phyloP scores from a whole-genome alignment of 2,113 vertebrate genomes.

The Tyrannus savana region DNA sequence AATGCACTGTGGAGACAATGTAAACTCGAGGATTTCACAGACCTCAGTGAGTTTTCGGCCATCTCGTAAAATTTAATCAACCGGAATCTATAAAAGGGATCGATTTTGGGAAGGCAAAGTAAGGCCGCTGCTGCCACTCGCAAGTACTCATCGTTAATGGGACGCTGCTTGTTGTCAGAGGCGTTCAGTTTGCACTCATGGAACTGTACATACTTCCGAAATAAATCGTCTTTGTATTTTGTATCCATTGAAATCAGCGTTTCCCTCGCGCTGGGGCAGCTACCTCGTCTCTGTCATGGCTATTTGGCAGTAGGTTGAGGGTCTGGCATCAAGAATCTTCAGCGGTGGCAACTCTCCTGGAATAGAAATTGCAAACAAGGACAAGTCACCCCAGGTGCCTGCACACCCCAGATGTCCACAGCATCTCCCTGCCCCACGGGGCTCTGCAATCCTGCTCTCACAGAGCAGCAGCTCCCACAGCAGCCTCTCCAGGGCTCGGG shows the following conservation, averaged over 20 bases:
- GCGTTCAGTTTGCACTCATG: conserved; percentile 87
- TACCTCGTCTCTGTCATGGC: conserved; percentile 77
- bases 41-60: conserved; percentile 87
- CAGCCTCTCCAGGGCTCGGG: background rate
- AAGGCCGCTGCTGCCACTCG: conserved; percentile 90
- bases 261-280: conserved; percentile 47
- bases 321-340: background rate
- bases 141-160: conserved; percentile 82
- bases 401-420: background rate
- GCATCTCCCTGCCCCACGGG: background rate
- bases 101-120: conserved; percentile 90
- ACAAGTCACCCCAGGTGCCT: background rate
- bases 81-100: conserved; percentile 91
- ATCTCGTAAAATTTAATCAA: conserved; percentile 93
- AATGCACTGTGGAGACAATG: conserved; percentile 87
- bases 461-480: background rate
- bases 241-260: conserved; percentile 89
- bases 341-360: background rate
- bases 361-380: conserved; percentile 11
- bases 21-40: conserved; percentile 85
- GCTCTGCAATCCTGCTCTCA: background rate
- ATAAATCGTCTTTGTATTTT: conserved; percentile 96
- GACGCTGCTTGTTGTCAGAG: conserved; percentile 75
- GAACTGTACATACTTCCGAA: conserved; percentile 92
- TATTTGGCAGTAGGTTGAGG: background rate